Conservation (phyloP, 2,797 vertebrate species). For the Catamblyrhynchus diadema region DNA sequence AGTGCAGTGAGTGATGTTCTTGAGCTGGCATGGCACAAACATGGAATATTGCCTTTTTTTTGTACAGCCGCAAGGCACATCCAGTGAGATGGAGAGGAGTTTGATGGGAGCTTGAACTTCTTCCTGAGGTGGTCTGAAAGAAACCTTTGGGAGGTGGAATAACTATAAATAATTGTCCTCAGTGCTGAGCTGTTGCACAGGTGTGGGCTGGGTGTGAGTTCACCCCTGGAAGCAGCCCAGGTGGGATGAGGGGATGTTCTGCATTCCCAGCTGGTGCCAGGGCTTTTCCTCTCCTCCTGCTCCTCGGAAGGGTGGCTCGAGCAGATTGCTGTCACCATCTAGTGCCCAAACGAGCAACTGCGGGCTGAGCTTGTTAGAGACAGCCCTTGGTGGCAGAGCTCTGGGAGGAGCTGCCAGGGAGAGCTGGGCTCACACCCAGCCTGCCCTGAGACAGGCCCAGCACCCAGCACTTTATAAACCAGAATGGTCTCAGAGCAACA, state of each 20-base stretch:
- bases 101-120: neutral
- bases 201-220: neutral
- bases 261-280: neutral
- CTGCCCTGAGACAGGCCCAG: neutral
- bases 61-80: neutral
- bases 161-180: neutral
- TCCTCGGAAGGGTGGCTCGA: rapidly evolving
- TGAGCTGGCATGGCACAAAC: neutral
- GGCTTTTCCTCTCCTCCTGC: too few species aligned
- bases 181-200: rapidly evolving
- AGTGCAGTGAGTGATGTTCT: neutral
- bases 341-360: neutral
- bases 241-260: neutral
- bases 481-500: neutral
- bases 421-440: neutral
- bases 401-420: neutral
- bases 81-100: neutral
- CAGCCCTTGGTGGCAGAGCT: rapidly evolving
- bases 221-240: neutral
- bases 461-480: neutral
- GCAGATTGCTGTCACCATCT: neutral
- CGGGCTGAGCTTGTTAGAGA: rapidly evolving
- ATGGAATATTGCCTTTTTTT: rapidly evolving
- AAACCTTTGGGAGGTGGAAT: neutral
- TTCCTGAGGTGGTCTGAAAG: neutral